A percentile compares a stretch with the other conserved stretches of the same genome.
Evolutionary conservation across 1,140 invertebrate species (phyloP).

Genomic region (Sitophilus oryzae): DNA sequence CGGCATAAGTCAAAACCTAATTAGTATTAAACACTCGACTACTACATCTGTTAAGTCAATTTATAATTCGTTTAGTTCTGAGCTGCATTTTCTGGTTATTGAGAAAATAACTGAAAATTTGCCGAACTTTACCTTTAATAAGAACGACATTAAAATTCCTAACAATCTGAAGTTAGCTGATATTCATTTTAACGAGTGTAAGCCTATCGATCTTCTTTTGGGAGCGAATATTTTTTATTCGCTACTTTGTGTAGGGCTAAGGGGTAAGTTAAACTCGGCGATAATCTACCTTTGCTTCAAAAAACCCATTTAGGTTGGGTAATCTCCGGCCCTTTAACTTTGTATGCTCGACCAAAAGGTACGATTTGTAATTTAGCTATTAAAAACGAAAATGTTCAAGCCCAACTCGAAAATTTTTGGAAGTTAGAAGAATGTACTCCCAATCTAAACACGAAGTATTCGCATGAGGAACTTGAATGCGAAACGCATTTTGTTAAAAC

Average conservation of each 20-base stretch:
- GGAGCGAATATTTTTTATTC: too few species aligned
- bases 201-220: too few species aligned
- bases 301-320: too few species aligned
- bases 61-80: neutral
- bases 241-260: too few species aligned
- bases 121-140: neutral
- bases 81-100: neutral
- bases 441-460: too few species aligned
- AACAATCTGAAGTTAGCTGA: neutral
- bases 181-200: too few species aligned
- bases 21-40: neutral
- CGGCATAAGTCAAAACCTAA: slow-evolving; percentile 15
- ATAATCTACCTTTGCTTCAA: too few species aligned
- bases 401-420: slow-evolving; percentile 16
- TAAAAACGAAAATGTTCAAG: neutral
- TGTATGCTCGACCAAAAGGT: neutral
- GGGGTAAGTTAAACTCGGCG: too few species aligned
- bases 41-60: neutral
- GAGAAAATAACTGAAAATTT: slow-evolving; percentile 6
- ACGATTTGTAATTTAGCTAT: neutral
- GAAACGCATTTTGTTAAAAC: slow-evolving; percentile 14
- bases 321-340: neutral
- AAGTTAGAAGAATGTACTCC: slow-evolving; percentile 6
- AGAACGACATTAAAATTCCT: neutral
- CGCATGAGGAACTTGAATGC: slow-evolving; percentile 6